Base-by-base conservation (phyloP, 2,113 vertebrate genomes). In the Amblyornis subalaris region DNA sequence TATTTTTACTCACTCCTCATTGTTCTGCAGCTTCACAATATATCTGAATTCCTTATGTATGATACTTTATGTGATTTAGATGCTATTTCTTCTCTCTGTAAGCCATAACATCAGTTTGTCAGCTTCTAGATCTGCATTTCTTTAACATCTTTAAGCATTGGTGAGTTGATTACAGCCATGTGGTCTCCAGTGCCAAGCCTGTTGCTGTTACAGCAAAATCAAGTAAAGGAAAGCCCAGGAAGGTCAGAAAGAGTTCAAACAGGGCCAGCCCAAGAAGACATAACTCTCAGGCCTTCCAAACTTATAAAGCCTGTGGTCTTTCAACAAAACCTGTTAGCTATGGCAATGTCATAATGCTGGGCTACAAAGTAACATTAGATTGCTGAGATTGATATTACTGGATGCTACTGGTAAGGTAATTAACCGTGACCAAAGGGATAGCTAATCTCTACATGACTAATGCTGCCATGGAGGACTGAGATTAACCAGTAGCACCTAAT, bases 191-290 rank as follows among this genome's bases (percentile, higher is more conserved):
- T 61, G 54, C 26, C 81, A 55, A 77, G 7, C 22, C 21, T 26
- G 26, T n/a, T 83, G 16, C 18, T 80, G 15, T 45, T 65, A 54
- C 22, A 58, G 35, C 35, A 57, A 25, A 67, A 62, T 12, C 8
- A 24, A 61, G 29, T 21, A 48, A 42, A 38, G 6, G 16, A 81
- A 78, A 81, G 13, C 33, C 17, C 25, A 22, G 40, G 16, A 26
- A 55, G 12, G 18, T 29, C 40, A 69, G 23, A 38, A 55, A 31
- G 76, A 65, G 35, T 38, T 57, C 47, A 60, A 23, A 15, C 7
- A 57, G 61, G 81, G 29, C 29, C 65, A 53, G 15, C 20, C 8
- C 50, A 62, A 24, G 9, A 58, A 38, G 7, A 11, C 0, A 0
- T 48, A 29, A n/a, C 10, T 19, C 16, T 33, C 21, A 38, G 33